These are phyloP conservation scores for Theretra japonica DNA, from an alignment of 2,888 invertebrate species.

Conservation along the genomic window DNA sequence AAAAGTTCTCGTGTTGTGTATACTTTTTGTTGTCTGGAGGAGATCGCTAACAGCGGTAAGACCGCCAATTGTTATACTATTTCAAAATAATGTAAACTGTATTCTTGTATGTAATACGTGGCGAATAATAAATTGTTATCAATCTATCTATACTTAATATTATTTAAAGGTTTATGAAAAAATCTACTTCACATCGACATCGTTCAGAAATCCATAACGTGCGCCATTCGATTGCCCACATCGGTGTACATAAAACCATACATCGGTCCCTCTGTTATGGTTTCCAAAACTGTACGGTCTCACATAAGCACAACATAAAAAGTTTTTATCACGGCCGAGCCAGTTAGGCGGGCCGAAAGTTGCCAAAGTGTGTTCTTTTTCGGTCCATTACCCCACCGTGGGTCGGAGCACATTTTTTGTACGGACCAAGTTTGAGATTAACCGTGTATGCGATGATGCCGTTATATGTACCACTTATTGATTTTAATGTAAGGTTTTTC, in stretches of 20 bases:
- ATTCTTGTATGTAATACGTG: no score
- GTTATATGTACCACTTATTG: conserved; percentile 26
- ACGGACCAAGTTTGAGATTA: conserved; percentile 22
- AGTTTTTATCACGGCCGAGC: conserved; percentile 74
- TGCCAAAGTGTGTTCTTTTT: conserved; percentile 71
- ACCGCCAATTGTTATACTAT: no score
- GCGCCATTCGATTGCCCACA: neutral
- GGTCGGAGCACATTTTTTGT: conserved; percentile 8
- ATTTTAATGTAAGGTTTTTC: conserved; percentile 9
- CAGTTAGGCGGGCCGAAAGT: conserved; percentile 63
- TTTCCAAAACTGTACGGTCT: conserved; percentile 66
- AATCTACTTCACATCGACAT: no score
- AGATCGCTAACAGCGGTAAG: no score
- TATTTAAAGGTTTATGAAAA: no score
- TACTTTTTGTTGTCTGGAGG: no score
- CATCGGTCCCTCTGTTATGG: conserved; percentile 55
- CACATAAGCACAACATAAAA: conserved; percentile 78
- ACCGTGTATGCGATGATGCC: neutral
- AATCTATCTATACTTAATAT: no score
- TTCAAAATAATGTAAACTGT: no score
- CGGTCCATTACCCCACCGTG: conserved; percentile 69
- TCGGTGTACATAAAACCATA: neutral
- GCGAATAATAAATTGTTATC: no score
- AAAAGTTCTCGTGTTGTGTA: no score
- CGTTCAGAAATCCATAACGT: neutral